A percentile compares a stretch with the other conserved stretches of the same genome.
Evolutionary conservation across 2,888 invertebrate species (phyloP).

Genomic region (Holacanthella duospinosa): DNA sequence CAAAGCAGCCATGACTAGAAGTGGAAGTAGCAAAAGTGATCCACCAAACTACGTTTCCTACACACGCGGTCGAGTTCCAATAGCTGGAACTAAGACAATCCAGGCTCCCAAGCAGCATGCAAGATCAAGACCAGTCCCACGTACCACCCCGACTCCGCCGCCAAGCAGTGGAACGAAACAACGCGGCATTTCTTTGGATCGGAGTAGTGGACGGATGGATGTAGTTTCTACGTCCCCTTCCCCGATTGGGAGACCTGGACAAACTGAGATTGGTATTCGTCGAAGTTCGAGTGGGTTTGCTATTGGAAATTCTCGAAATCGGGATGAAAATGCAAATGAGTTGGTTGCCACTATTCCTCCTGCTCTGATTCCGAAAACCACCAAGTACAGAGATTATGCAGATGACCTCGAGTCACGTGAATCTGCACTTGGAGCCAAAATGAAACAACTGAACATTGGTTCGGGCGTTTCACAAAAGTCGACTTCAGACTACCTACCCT

Average conservation of each 20-base stretch:
- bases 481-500: too few relatives aligned
- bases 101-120: conserved; percentile 11
- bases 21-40: conserved; percentile 23
- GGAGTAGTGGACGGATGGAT: background rate
- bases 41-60: conserved; percentile 12
- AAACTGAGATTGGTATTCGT: background rate
- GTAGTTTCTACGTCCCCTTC: conserved; percentile 12
- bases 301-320: background rate
- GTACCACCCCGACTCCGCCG: conserved; percentile 13
- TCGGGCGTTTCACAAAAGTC: background rate
- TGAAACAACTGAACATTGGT: conserved; percentile 11
- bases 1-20: conserved; percentile 13
- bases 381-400: conserved; percentile 28
- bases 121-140: conserved; percentile 12
- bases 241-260: background rate
- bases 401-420: conserved; percentile 19
- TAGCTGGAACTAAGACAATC: background rate
- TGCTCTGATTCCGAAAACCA: conserved; percentile 14
- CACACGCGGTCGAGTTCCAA: background rate
- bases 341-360: background rate
- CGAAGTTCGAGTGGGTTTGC: background rate
- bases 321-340: conserved; percentile 1
- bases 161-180: background rate
- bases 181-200: conserved; percentile 14
- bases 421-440: conserved; percentile 16